These are phyloP conservation scores for Tetheella fluctuosa DNA, from an alignment of 2,888 invertebrate species.

Conservation along the genomic window DNA sequence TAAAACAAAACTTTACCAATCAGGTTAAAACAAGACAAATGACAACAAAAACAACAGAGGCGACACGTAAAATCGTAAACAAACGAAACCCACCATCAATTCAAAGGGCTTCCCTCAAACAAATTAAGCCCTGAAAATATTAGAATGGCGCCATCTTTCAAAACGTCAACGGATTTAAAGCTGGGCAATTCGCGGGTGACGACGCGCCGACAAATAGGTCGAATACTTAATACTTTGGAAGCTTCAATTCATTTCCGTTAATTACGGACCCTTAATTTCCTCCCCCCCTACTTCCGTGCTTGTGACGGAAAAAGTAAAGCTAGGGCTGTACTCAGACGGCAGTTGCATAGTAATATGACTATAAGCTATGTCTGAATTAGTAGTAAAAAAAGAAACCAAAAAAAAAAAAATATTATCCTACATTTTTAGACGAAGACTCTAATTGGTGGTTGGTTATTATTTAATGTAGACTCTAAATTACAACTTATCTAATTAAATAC, in stretches of 20 bases:
- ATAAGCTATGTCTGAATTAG: too few relatives aligned
- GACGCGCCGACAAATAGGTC: constrained; percentile 55
- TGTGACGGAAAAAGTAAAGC: constrained; percentile 7
- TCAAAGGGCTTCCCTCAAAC: constrained; percentile 44
- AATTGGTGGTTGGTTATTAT: too few relatives aligned
- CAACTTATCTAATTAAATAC: too few relatives aligned
- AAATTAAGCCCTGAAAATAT: constrained; percentile 66
- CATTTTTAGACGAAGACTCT: too few relatives aligned
- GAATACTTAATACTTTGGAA: constrained; percentile 53
- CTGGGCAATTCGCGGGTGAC: constrained; percentile 33
- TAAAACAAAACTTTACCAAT: not conserved
- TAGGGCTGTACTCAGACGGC: not conserved
- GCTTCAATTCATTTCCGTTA: constrained; percentile 69
- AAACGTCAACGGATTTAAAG: constrained; percentile 60
- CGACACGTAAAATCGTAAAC: constrained; percentile 33
- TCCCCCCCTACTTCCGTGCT: constrained; percentile 25
- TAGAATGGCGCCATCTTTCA: constrained; percentile 52
- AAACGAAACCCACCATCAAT: constrained; percentile 49
- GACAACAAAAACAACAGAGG: constrained; percentile 3
- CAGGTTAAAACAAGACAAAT: not conserved
- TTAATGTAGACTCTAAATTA: too few relatives aligned
- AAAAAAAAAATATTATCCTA: too few relatives aligned
- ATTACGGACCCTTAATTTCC: constrained; percentile 57
- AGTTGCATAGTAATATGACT: not conserved
- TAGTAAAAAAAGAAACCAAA: too few relatives aligned